phyloP scores from a whole-genome alignment of 2,888 invertebrate species.

The Eupithecia tripunctaria region DNA sequence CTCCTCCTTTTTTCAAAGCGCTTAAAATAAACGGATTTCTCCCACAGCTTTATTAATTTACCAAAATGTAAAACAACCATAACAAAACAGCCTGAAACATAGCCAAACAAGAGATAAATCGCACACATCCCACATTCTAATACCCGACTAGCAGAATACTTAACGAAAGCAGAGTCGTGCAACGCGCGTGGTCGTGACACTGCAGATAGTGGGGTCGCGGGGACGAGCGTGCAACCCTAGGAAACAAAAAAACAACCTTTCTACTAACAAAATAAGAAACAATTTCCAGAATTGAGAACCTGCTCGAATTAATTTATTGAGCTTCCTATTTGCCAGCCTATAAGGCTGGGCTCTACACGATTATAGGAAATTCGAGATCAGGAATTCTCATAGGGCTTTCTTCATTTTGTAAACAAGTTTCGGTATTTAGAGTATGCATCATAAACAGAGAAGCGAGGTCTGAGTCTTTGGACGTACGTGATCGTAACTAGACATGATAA shows the following conservation, averaged over 20 bases:
- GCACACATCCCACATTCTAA: conserved; percentile 47
- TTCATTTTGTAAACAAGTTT: conserved; percentile 6
- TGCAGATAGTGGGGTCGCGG: conserved; percentile 78
- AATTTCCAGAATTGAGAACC: conserved; percentile 10
- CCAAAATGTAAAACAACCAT: background rate
- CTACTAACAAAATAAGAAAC: background rate
- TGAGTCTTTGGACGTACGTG: too few species aligned
- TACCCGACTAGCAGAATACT: conserved; percentile 49
- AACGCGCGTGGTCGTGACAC: conserved; percentile 77
- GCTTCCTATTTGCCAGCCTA: conserved; percentile 42
- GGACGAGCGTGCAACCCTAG: conserved; percentile 59
- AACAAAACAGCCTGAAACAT: conserved; percentile 18
- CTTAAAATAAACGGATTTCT: background rate
- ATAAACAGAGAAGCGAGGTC: background rate
- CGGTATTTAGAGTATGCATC: background rate
- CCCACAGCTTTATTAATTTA: background rate
- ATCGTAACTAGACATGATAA: too few species aligned
- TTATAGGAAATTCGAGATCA: conserved; percentile 13
- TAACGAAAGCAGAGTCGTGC: conserved; percentile 74
- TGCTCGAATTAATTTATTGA: conserved; percentile 43
- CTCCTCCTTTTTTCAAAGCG: too few species aligned
- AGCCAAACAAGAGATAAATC: conserved; percentile 38
- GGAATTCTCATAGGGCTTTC: conserved; percentile 1
- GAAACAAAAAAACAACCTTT: conserved; percentile 35
- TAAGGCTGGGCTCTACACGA: conserved; percentile 10